Evolutionary conservation across 30 jellyfish, hydroid and myxozoan species (phyloP).

Genomic region (Aurelia sp.): DNA sequence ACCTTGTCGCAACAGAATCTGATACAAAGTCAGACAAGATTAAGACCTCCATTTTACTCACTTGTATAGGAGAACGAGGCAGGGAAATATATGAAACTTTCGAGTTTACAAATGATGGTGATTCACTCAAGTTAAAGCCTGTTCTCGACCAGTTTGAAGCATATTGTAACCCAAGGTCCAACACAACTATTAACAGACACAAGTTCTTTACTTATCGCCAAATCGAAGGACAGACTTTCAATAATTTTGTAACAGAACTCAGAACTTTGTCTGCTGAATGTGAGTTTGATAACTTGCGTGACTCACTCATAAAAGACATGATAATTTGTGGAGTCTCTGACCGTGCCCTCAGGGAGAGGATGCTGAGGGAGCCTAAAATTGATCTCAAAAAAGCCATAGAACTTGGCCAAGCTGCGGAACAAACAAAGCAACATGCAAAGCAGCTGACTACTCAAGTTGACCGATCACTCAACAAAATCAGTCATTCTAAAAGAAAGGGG

Average conservation of each 20-base stretch:
- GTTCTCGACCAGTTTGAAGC: constrained; percentile 60
- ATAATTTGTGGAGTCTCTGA: constrained; percentile 64
- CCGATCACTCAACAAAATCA: constrained; percentile 50
- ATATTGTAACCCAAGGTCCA: constrained; percentile 48
- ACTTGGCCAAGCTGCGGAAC: constrained; percentile 65
- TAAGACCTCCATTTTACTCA: constrained; percentile 59
- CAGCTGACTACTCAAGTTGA: constrained; percentile 54
- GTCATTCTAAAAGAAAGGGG: constrained; percentile 10
- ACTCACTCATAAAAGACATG: constrained; percentile 54
- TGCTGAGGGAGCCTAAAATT: constrained; percentile 67
- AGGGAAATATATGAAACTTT: constrained; percentile 68
- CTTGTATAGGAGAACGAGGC: constrained; percentile 62
- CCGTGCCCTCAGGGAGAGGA: constrained; percentile 44
- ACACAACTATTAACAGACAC: constrained; percentile 58
- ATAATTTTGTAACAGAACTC: constrained; percentile 50
- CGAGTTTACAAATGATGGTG: constrained; percentile 50
- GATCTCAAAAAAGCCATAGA: constrained; percentile 62
- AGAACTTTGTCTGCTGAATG: constrained; percentile 71
- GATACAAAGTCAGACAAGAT: constrained; percentile 55
- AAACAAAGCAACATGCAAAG: constrained; percentile 31
- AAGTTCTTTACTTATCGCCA: constrained; percentile 53
- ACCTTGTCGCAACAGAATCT: constrained; percentile 70
- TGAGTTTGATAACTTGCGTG: constrained; percentile 49
- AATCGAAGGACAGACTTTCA: constrained; percentile 51
- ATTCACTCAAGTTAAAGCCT: constrained; percentile 45